These are phyloP conservation scores for Argyrosomus regius DNA, from an alignment of 2,797 vertebrate genomes.

Conservation along the genomic window DNA sequence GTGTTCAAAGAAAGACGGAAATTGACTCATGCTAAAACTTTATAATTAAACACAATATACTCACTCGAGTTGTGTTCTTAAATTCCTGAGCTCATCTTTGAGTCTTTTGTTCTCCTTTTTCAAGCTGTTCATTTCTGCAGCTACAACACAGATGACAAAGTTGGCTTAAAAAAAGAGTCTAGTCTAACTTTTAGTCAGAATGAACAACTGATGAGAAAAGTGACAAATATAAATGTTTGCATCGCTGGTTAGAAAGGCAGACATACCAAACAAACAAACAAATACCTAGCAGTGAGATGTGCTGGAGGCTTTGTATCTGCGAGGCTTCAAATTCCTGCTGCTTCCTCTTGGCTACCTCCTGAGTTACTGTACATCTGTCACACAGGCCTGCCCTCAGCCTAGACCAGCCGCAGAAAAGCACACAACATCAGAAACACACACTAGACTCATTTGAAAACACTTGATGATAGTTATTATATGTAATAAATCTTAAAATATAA, in stretches of 20 bases:
- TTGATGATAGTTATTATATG: too few species aligned
- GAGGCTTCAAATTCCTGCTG: slow-evolving; percentile 92
- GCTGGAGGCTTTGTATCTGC: slow-evolving; percentile 93
- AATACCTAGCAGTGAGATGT: slow-evolving; percentile 91
- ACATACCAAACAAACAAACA: neutral
- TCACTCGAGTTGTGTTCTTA: slow-evolving; percentile 85
- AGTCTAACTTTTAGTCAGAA: too few species aligned
- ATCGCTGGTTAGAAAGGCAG: neutral
- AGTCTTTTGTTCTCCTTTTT: slow-evolving; percentile 91
- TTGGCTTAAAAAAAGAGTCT: neutral
- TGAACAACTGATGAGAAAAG: neutral
- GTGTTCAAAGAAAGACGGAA: neutral
- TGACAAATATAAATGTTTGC: neutral
- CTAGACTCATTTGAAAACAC: neutral
- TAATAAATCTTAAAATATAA: too few species aligned
- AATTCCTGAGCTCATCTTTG: slow-evolving; percentile 87
- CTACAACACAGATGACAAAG: slow-evolving; percentile 74
- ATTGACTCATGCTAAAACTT: neutral
- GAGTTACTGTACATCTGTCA: slow-evolving; percentile 96
- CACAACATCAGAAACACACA: neutral
- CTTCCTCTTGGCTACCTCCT: slow-evolving; percentile 93
- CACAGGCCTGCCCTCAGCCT: slow-evolving; percentile 96
- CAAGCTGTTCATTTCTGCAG: slow-evolving; percentile 87
- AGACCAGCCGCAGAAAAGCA: slow-evolving; percentile 29
- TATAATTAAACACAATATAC: slow-evolving; percentile 45